Conservation (phyloP, 2,888 invertebrate genomes). For the Apamea monoglypha region DNA sequence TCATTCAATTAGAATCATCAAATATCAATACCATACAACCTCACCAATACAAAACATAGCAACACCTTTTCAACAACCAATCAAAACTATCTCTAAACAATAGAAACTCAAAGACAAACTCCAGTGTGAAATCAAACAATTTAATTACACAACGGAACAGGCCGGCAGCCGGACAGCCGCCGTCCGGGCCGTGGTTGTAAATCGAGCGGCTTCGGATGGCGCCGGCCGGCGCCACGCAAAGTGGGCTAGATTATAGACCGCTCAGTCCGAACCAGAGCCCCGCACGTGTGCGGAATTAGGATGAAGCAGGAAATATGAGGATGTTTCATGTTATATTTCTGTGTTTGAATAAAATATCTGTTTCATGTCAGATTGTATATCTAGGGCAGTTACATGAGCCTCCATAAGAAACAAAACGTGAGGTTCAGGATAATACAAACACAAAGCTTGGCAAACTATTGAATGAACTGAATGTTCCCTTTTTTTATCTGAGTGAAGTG, state of each 20-base stretch:
- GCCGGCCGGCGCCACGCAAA: slow-evolving; percentile 19
- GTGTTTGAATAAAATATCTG: slow-evolving; percentile 32
- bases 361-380: slow-evolving; percentile 5
- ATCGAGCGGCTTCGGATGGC: slow-evolving; percentile 25
- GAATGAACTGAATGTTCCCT: background rate
- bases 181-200: slow-evolving; percentile 43
- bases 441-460: background rate
- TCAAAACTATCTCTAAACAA: slow-evolving; percentile 48
- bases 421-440: background rate
- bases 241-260: slow-evolving; percentile 57
- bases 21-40: background rate
- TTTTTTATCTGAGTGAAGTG: background rate
- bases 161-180: slow-evolving; percentile 5
- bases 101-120: slow-evolving; percentile 21
- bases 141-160: slow-evolving; percentile 54
- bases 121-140: slow-evolving; percentile 47
- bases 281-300: slow-evolving; percentile 45
- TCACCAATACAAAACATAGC: slow-evolving; percentile 2
- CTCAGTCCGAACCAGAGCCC: slow-evolving; percentile 25
- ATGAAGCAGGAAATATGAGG: slow-evolving; percentile 31
- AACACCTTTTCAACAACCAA: slow-evolving; percentile 26
- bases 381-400: background rate
- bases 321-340: slow-evolving; percentile 20
- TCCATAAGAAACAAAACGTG: background rate
- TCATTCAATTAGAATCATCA: background rate